phyloP scores from a whole-genome alignment of 2,888 invertebrate species.

The Heliconius ethilla region DNA sequence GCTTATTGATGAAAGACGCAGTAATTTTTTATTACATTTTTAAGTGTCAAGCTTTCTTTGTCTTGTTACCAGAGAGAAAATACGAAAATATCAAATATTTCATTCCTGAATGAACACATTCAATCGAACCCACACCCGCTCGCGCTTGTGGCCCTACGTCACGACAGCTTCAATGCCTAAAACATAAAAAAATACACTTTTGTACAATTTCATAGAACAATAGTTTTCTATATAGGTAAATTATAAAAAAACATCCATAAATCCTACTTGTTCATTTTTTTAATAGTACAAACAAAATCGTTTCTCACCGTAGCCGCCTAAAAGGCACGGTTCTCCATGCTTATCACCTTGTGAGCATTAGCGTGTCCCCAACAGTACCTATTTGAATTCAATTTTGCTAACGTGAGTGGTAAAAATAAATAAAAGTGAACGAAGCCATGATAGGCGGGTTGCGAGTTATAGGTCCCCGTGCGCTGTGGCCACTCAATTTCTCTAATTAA shows the following conservation, averaged over 20 bases:
- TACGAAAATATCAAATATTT: too few species aligned
- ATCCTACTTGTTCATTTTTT: not conserved
- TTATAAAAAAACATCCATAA: conserved; percentile 1
- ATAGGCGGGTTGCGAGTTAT: conserved; percentile 81
- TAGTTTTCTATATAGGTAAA: not conserved
- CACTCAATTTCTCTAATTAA: conserved; percentile 83
- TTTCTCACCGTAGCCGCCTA: conserved; percentile 2
- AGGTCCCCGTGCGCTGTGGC: conserved; percentile 77
- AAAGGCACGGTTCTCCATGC: conserved; percentile 11
- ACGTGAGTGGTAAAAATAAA: conserved; percentile 81
- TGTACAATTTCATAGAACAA: not conserved
- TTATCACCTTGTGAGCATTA: conserved; percentile 38
- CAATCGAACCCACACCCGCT: too few species aligned
- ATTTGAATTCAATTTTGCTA: conserved; percentile 79
- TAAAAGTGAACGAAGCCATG: conserved; percentile 76
- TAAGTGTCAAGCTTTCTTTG: not conserved
- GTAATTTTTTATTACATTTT: not conserved
- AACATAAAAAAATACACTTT: not conserved
- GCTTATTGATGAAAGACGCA: too few species aligned
- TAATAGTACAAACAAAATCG: not conserved
- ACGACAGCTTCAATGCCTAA: not conserved
- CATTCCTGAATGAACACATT: too few species aligned
- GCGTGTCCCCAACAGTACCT: conserved; percentile 38
- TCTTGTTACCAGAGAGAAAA: too few species aligned
- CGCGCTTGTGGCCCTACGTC: too few species aligned